Conservation (phyloP, 2,797 vertebrate species). For the Streptopelia turtur region DNA sequence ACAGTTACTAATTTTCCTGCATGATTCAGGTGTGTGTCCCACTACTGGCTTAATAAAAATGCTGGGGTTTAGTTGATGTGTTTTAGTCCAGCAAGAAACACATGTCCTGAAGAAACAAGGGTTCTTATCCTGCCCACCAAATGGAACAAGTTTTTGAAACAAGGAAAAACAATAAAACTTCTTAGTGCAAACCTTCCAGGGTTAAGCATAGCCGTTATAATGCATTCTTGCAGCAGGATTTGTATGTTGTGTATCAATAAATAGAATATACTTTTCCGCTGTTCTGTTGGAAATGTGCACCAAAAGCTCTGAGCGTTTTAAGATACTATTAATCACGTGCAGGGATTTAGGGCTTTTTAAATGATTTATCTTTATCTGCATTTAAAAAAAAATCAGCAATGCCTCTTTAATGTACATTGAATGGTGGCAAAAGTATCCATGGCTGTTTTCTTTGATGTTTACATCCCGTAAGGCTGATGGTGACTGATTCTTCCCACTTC, state of each 20-base stretch:
- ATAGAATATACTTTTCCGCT: background rate
- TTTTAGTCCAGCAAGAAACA: background rate
- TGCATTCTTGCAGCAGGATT: background rate
- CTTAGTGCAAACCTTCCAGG: background rate
- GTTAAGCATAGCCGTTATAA: background rate
- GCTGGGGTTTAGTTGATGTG: background rate
- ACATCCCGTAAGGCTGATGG: fast-evolving
- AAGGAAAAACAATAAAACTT: background rate
- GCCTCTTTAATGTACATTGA: background rate
- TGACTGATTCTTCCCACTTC: background rate
- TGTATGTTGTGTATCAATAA: background rate
- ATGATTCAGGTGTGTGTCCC: background rate
- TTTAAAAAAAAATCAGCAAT: background rate
- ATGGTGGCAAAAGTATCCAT: background rate
- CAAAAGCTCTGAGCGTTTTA: background rate
- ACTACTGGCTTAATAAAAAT: background rate
- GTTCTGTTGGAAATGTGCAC: background rate
- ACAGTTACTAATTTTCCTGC: background rate
- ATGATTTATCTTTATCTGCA: background rate
- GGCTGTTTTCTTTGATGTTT: background rate
- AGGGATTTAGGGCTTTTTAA: background rate
- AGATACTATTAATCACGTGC: fast-evolving
- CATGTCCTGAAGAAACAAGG: background rate
- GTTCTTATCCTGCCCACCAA: background rate
- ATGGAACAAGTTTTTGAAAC: background rate